These are phyloP conservation scores for Trichomycterus rosablanca DNA, from an alignment of 2,113 vertebrate genomes.

Conservation along the genomic window DNA sequence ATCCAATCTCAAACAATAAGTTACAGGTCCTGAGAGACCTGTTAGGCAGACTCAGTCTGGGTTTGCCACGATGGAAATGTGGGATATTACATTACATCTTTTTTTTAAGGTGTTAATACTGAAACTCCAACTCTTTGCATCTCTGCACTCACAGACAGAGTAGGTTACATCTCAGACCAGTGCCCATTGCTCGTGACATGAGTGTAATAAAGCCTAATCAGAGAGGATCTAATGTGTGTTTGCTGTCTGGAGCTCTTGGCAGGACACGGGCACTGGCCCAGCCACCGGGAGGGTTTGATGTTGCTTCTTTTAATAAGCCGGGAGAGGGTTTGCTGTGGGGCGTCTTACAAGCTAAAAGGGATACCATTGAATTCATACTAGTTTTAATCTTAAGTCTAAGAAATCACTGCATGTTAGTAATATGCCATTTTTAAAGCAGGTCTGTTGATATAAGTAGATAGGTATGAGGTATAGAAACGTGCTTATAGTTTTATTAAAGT, in stretches of 20 bases:
- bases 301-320: conserved; percentile 52
- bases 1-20: conserved; percentile 65
- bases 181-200: conserved; percentile 59
- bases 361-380: conserved; percentile 45
- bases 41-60: conserved; percentile 64
- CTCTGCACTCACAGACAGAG: conserved; percentile 28
- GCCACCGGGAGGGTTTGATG: conserved; percentile 41
- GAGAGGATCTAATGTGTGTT: conserved; percentile 63
- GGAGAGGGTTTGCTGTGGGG: conserved; percentile 33
- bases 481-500: neutral
- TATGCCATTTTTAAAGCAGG: conserved; percentile 8
- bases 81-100: conserved; percentile 40
- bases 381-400: conserved; percentile 30
- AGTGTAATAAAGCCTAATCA: conserved; percentile 65
- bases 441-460: neutral
- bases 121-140: neutral
- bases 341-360: conserved; percentile 45
- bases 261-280: conserved; percentile 29
- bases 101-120: conserved; percentile 1
- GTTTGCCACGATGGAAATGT: conserved; percentile 57
- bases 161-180: conserved; percentile 50
- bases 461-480: neutral
- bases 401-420: conserved; percentile 14
- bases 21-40: conserved; percentile 65
- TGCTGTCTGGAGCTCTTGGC: conserved; percentile 64